Percentiles rank a stretch among this genome's conserved stretches.
These are phyloP conservation scores for Perizoma flavofasciatum DNA, from an alignment of 2,888 invertebrate genomes.

Conservation along the genomic window DNA sequence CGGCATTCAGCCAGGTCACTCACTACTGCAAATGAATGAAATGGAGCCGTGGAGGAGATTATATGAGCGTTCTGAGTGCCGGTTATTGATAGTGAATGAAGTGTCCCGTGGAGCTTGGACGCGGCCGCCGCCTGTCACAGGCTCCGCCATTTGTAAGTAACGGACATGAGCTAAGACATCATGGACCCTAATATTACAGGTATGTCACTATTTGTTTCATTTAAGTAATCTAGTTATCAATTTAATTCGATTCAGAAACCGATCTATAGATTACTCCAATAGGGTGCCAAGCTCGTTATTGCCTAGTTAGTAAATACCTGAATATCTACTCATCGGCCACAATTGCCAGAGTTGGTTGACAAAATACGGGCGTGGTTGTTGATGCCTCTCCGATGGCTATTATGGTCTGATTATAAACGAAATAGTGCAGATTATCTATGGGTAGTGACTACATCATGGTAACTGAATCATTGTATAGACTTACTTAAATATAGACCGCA, in stretches of 20 bases:
- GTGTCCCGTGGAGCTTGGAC: slow-evolving; percentile 49
- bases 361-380: slow-evolving; percentile 66
- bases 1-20: slow-evolving; percentile 66
- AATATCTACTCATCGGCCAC: slow-evolving; percentile 23
- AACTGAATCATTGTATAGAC: slow-evolving; percentile 26
- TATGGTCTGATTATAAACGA: slow-evolving; percentile 57
- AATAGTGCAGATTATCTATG: slow-evolving; percentile 56
- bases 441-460: slow-evolving; percentile 39
- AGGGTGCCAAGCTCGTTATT: slow-evolving; percentile 20
- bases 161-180: slow-evolving; percentile 35
- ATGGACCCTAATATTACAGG: slow-evolving; percentile 35
- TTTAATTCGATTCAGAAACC: background rate
- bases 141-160: slow-evolving; percentile 34
- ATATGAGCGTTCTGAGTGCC: slow-evolving; percentile 56
- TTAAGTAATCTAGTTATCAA: background rate
- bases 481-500: slow-evolving; percentile 41
- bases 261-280: background rate
- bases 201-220: slow-evolving; percentile 21
- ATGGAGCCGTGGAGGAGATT: slow-evolving; percentile 58
- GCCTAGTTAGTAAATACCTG: slow-evolving; percentile 25
- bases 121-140: slow-evolving; percentile 22
- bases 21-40: slow-evolving; percentile 58
- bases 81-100: slow-evolving; percentile 64
- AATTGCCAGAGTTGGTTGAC: slow-evolving; percentile 47
- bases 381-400: slow-evolving; percentile 51